Percentiles rank a stretch among this genome's conserved stretches.
phyloP scores from a whole-genome alignment of 2,888 invertebrate genomes.

The Melipona beecheii region DNA sequence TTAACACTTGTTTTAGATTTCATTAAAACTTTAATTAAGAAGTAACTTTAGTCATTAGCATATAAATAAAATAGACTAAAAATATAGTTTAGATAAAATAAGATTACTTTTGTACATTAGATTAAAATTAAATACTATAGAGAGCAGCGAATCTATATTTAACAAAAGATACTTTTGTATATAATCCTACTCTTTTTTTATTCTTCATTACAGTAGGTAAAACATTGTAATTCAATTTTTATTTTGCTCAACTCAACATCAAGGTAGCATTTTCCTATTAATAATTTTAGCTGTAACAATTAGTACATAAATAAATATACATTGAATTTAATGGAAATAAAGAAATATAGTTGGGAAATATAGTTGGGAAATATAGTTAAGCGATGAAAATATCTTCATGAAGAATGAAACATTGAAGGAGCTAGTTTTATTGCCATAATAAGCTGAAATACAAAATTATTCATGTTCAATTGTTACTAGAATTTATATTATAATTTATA shows the following conservation, averaged over 20 bases:
- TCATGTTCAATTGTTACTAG: conserved; percentile 9
- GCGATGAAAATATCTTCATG: not conserved
- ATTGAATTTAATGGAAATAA: conserved; percentile 23
- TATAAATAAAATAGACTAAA: not conserved
- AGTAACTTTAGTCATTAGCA: not conserved
- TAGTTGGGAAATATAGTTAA: not conserved
- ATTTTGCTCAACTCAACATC: conserved; percentile 11
- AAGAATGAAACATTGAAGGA: not conserved
- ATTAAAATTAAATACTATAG: no score
- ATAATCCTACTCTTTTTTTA: not conserved
- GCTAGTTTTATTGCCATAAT: conserved; percentile 81
- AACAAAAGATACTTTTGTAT: not conserved
- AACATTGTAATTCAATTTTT: conserved; percentile 2
- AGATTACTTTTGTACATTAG: not conserved
- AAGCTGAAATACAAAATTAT: conserved; percentile 81
- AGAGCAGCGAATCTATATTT: not conserved
- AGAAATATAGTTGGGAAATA: not conserved
- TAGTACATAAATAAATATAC: not conserved
- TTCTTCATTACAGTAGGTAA: not conserved
- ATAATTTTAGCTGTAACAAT: conserved; percentile 5
- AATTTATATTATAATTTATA: no score
- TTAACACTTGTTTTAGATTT: not conserved
- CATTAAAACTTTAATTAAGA: not conserved
- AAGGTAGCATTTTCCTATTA: conserved; percentile 18
- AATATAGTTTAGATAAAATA: not conserved